Evolutionary conservation across 2,797 vertebrate genomes (phyloP), one percentile per base, ranked within the genome.

Genomic region (Aulostomus chinensis): DNA sequence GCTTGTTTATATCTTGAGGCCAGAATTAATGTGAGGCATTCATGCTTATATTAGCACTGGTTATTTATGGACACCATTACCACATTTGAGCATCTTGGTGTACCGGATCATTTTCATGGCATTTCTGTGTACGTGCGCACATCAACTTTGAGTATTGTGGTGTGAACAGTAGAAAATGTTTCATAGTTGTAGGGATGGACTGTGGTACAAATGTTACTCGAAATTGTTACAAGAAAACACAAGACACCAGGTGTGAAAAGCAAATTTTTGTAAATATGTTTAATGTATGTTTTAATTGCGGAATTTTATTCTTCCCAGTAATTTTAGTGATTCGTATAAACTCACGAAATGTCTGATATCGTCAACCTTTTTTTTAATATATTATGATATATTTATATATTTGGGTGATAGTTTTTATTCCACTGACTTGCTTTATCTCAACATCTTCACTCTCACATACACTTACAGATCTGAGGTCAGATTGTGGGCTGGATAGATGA

Each of bases 41-140:
- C n/a, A 39, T 73, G 21, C 7, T 68, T 38, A 7, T 35, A 7
- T 62, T 14, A 24, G 15, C 45, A 13, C 39, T 12, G n/a, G 40
- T 49, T 86, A 75, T 77, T 76, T 83, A 71, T 69, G 65, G 8
- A 58, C 15, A 16, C 72, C 1, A 31, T 60, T 67, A 49, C 17
- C 59, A 65, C 45, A 31, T 62, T 59, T 73, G 4, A 61, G 46
- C 34, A 34, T 54, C 8, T 63, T 53, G 29, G 33, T 50, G 26
- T 52, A 31, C 7, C 35, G 2, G 12, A 33, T 48, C 29, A 10
- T 52, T 53, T 73, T 38, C 15, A 28, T 76, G 33, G 24, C 40
- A 33, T 40, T 33, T n/a, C n/a, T 6, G 13, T 67, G 42, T 58
- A 4, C 40, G 26, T 15, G 21, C 26, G 45, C 10, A 29, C 10